Evolutionary conservation across 1,140 invertebrate genomes (phyloP), one percentile per base, ranked within the genome.

Genomic region (Lasioglossum baleicum): DNA sequence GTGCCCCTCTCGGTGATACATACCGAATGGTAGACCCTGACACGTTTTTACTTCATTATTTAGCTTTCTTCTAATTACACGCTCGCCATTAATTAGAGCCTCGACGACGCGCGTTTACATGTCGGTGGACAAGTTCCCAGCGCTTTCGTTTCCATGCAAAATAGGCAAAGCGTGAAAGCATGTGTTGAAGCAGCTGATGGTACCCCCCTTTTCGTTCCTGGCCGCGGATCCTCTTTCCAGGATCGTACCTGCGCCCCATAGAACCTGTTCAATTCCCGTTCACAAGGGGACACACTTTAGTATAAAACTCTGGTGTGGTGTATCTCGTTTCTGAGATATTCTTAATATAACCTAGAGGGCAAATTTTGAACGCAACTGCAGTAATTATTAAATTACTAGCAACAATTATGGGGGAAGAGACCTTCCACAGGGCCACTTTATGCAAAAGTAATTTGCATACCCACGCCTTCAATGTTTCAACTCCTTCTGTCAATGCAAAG

Each of bases 151-250:
- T 74, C 65, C 20, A 60, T 80, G 70, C 44, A 71, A 84, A 84
- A 79, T 69, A 83, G 69, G 70, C 44, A 66, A 58, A 63, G 72
- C 48, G 82, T 81, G 78, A 85, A 85, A 85, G 82, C 78, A 76
- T 84, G 64, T 60, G 72, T 83, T 83, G 70, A 31, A 67, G 53
- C 60, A 80, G 64, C 65, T 51, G 65, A 65, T 58, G 17, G 70
- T 60, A 77, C 56, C 61, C 83, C 78, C 82, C 63, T 84, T 85
- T 80, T 61, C 66, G 53, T 40, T 75, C 67, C 48, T 64, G 7
- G 8, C 17, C 61, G 17, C 22, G 26, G 60, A 56, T 61, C 71
- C 70, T 61, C 66, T 65, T 42, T 35, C 11, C 77, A 68, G 63
- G 40, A 17, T 31, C 75, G 80, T 79, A 63, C 0, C 15, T 44